A percentile compares a stretch with the other conserved stretches of the same genome.
phyloP scores from a whole-genome alignment of 1,140 invertebrate species.

The Scaptomyza graminum region DNA sequence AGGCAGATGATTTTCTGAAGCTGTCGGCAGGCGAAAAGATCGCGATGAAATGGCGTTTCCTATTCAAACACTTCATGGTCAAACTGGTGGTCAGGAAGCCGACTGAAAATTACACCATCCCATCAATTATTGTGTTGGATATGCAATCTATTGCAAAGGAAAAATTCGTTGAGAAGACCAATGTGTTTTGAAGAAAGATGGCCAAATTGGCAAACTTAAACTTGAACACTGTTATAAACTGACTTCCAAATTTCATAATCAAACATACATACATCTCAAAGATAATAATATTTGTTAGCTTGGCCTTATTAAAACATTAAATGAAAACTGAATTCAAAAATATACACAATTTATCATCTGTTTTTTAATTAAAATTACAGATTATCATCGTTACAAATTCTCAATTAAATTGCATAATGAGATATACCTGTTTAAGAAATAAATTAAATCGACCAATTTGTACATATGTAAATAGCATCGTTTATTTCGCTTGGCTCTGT shows the following conservation, averaged over 20 bases:
- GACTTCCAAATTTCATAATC: no score
- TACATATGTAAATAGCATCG: slow-evolving; percentile 58
- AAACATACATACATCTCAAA: no score
- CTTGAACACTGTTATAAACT: no score
- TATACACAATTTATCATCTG: no score
- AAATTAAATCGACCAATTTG: not conserved
- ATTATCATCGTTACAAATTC: no score
- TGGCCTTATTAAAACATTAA: no score
- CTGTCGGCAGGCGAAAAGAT: slow-evolving; percentile 68
- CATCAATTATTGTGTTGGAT: slow-evolving; percentile 59
- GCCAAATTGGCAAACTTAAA: no score
- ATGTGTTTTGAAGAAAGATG: no score
- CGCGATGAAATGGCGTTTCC: slow-evolving; percentile 85
- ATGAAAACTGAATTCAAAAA: no score
- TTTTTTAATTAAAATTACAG: no score
- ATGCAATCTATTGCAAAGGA: slow-evolving; percentile 49
- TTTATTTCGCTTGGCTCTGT: slow-evolving; percentile 50
- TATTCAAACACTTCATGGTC: slow-evolving; percentile 84
- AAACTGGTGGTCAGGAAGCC: slow-evolving; percentile 83
- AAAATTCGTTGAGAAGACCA: slow-evolving; percentile 41
- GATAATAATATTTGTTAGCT: no score
- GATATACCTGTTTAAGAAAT: not conserved
- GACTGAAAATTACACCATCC: slow-evolving; percentile 44
- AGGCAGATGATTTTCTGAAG: slow-evolving; percentile 30
- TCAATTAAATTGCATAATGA: no score